Base-by-base conservation (phyloP, 2,797 vertebrate genomes). In the Sparus aurata region DNA sequence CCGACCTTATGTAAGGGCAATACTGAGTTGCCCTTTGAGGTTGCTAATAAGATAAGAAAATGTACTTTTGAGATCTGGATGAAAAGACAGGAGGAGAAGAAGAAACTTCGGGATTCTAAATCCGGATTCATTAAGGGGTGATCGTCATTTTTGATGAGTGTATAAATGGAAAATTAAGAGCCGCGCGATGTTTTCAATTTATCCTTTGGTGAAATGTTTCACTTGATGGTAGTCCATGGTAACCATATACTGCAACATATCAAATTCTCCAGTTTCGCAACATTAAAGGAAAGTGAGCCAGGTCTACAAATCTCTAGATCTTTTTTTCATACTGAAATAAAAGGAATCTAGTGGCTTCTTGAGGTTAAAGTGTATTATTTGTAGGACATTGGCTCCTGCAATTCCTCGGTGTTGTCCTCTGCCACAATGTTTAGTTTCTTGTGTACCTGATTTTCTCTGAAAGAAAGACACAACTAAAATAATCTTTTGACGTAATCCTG, bases 401-500 rank as follows among this genome's bases (percentile, higher is more conserved):
- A 53, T 7, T 55, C 16, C 3, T 11, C 12, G 1, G 3, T 12
- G 25, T 20, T 41, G 34, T 73, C 23, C 34, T 80, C 59, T 62
- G 83, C 58, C 57, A 47, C 10, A 12, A 22, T 25, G 69, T 71
- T 54, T 23, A 30, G 38, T 59, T 67, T 41, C 45, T 69, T 12
- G 25, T 69, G 70, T 61, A 73, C 71, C 76, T 74, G 75, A 1
- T 1, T 69, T 25, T 73, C 69, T 62, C 49, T 61, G 49, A 59
- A 73, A 59, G 34, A 59, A 76, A 81, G 18, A 47, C 61, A 54
- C 50, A 41, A 54, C 66, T 22, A n/a, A 80, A 73, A 79, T 70
- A 55, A 78, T 80, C 71, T 75, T 70, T 22, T 50, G 43, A 63
- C 79, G 74, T 80, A 71, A 83, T 72, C 79, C 79, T 59, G 55